A percentile compares a stretch with the other conserved stretches of the same genome.
Conservation (phyloP, 2,797 vertebrate genomes). For the Bovichtus variegatus region DNA sequence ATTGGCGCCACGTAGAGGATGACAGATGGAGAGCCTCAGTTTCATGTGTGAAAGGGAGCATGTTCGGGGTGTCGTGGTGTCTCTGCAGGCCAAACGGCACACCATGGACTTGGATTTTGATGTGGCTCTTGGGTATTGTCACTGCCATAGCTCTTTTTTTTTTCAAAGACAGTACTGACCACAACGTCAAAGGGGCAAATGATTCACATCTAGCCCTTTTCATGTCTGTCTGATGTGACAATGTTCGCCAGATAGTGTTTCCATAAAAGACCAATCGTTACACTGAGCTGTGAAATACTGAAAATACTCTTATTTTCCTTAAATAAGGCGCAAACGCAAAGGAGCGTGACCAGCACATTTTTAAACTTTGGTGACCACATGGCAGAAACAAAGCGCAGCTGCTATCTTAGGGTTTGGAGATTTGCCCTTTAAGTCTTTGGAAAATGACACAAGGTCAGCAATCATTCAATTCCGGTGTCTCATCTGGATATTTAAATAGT, state of each 20-base stretch:
- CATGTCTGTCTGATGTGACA: slow-evolving; percentile 4
- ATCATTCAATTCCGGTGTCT: slow-evolving; percentile 3
- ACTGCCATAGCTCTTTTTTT: neutral
- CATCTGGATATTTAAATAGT: slow-evolving; percentile 9
- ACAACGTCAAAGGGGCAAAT: neutral
- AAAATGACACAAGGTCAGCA: slow-evolving; percentile 2
- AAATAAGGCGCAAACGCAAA: neutral
- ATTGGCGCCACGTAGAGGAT: slow-evolving; percentile 5
- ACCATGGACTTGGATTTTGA: slow-evolving; percentile 3
- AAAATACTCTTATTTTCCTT: neutral
- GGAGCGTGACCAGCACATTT: neutral
- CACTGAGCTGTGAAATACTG: neutral
- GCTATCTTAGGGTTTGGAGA: neutral
- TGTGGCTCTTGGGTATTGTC: slow-evolving; percentile 12
- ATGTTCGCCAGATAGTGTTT: neutral
- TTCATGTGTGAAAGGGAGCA: neutral
- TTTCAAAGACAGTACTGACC: neutral
- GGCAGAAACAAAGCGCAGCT: neutral
- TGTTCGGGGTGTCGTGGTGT: neutral
- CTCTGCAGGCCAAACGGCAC: slow-evolving; percentile 19
- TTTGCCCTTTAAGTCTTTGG: neutral
- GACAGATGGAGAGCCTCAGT: slow-evolving; percentile 15
- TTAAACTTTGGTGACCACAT: neutral
- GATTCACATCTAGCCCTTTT: neutral
- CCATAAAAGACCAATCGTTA: neutral